Evolutionary conservation across 2,797 vertebrate genomes (phyloP), one percentile per base, ranked within the genome.

Genomic region (Oreonectes daqikongensis): DNA sequence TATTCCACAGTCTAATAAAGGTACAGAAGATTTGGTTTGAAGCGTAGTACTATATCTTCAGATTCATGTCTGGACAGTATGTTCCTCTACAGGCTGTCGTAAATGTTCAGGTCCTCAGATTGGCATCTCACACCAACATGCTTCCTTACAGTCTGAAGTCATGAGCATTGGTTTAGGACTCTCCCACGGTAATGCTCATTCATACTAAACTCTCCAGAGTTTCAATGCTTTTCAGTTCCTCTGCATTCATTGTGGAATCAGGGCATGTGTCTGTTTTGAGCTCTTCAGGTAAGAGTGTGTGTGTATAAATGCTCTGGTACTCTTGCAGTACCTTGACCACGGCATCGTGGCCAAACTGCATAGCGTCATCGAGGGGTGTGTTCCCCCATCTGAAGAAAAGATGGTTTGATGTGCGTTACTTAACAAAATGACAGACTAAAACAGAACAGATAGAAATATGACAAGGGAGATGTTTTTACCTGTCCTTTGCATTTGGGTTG

Each of bases 401-500:
- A 57, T 71, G 53, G 70, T 72, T 15, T 5, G 5, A 17, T 8
- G 2, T 30, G 12, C 14, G 8, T 71, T 53, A 42, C 18, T n/a
- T 22, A 40, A 24, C 14, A 35, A 40, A 18, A 52, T 15, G 5
- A 44, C 8, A 35, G 35, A 50, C 2, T 18, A 57, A 2, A 30
- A 30, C 35, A n/a, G 38, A 68, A 55, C 11, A 20, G 11, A 15
- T n/a, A 61, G 26, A 35, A 53, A 38, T 14, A 50, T 2, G 22
- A 6, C n/a, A n/a, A 15, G n/a, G 22, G n/a, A 11, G 6, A 46
- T 15, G 85, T 70, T 30, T 26, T 38, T 87, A 96, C 95, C 96
- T 94, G 89, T 97, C 96, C 82, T 93, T 95, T 73, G 90, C 88
- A 78, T 90, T 81, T 35, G 95, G 95, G 84, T 94, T 95, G 77